Evolutionary conservation across 2,113 vertebrate genomes (phyloP).

Genomic region (Nanger granti): DNA sequence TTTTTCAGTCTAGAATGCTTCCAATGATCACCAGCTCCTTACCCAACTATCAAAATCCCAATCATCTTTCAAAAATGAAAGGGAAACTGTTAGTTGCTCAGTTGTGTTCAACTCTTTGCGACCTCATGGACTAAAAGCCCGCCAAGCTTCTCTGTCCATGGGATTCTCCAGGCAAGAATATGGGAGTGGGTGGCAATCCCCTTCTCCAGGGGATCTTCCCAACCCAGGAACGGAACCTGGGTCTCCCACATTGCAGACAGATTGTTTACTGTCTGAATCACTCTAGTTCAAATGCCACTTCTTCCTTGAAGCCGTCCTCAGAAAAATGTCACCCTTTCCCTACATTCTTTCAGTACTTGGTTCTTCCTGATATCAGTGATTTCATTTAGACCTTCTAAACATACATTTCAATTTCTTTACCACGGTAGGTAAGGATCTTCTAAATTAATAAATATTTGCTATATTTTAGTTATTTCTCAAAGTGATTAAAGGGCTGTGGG

Average conservation of each 20-base stretch:
- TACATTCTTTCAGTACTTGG: neutral
- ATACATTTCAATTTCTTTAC: neutral
- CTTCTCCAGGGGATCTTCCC: neutral
- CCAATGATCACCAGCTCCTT: neutral
- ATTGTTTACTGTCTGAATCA: neutral
- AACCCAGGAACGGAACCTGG: neutral
- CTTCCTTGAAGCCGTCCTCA: neutral
- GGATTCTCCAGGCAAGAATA: neutral
- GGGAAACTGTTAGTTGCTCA: neutral
- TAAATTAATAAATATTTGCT: neutral
- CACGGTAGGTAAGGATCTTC: neutral
- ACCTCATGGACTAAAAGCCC: neutral
- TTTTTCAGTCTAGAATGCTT: neutral
- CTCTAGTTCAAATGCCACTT: neutral
- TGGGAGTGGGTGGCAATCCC: neutral
- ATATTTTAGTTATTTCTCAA: constrained; percentile 16
- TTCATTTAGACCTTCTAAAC: neutral
- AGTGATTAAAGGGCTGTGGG: neutral
- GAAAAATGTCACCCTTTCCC: neutral
- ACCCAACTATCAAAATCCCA: neutral
- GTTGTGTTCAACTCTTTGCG: neutral
- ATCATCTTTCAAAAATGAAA: neutral
- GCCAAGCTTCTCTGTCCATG: neutral
- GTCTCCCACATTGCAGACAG: neutral
- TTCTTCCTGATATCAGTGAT: neutral